These are phyloP conservation scores for Orbicella faveolata DNA, from an alignment of 64 coral and sea anemone species.

Conservation along the genomic window DNA sequence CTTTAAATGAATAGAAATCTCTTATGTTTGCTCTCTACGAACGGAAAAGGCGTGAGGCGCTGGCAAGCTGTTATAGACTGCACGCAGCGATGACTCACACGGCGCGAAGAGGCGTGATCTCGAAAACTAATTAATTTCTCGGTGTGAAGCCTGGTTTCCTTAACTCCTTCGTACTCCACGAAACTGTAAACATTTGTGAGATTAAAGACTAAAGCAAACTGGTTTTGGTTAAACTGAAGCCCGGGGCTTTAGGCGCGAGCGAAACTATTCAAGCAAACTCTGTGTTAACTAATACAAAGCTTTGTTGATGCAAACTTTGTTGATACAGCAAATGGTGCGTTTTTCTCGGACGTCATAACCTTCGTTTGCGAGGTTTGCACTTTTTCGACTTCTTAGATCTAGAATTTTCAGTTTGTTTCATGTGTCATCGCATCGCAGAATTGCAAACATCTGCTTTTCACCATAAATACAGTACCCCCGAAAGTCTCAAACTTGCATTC, in stretches of 20 bases:
- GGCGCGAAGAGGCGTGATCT: conserved; percentile 35
- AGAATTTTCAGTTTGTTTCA: not conserved
- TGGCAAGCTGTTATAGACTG: conserved; percentile 29
- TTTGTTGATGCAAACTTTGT: conserved; percentile 31
- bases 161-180: conserved; percentile 23
- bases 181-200: conserved; percentile 52
- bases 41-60: conserved; percentile 38
- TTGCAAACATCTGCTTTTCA: conserved; percentile 29
- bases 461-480: not conserved
- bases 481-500: not conserved
- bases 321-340: not conserved
- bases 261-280: conserved; percentile 38
- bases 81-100: conserved; percentile 38
- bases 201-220: conserved; percentile 48
- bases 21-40: conserved; percentile 18
- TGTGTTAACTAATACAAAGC: not conserved
- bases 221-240: conserved; percentile 36
- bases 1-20: conserved; percentile 6
- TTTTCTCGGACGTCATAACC: not conserved
- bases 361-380: not conserved
- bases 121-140: conserved; percentile 75
- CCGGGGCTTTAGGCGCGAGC: conserved; percentile 21
- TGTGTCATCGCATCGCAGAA: not conserved
- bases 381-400: not conserved
- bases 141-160: conserved; percentile 46